Evolutionary conservation across 2,797 vertebrate genomes (phyloP), one percentile per base, ranked within the genome.

Genomic region (Rhinogobio ventralis): DNA sequence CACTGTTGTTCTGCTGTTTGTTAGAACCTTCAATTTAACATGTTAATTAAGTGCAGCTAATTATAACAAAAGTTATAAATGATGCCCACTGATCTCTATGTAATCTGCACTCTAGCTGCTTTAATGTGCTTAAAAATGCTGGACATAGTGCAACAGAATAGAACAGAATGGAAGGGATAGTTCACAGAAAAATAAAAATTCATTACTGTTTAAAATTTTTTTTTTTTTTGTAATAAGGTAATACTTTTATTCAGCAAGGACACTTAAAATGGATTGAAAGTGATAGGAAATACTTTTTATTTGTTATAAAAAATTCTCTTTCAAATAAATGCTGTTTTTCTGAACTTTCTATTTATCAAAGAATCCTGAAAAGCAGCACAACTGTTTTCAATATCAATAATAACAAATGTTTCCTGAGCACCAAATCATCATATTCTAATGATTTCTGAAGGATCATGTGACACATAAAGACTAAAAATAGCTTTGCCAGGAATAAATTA

Each of bases 1-100:
- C 46, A 57, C 8, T 55, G 36, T 83, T 66, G 81, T 45, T 85
- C 36, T 79, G 55, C 55, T 51, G 19, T 77, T 57, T 36, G 30
- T 77, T 25, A 42, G 14, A 36, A 55, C 14, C 8, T 3, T 77
- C n/a, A 42, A 28, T 77, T 77, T 60, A 60, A 25, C 23, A 25
- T 60, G 53, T 25, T 60, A 77, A 77, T 60, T 60, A 60, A 25
- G 14, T 28, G n/a, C 53, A 25, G 15, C 57, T 77, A 77, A 77
- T 60, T 77, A 28, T 25, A 60, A 60, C 53, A 77, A 60, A 60
- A 77, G 7, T 42, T n/a, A 60, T 77, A 11, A 42, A 60, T 77
- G 28, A 46, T 39, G 71, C 60, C n/a, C 28, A 57, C 51, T 77
- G 74, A 77, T 77, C 53, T 77, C 53, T 60, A 25, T 33, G 19